These are phyloP conservation scores for Cryptops parisi DNA, from an alignment of 2,888 invertebrate genomes.

Conservation along the genomic window DNA sequence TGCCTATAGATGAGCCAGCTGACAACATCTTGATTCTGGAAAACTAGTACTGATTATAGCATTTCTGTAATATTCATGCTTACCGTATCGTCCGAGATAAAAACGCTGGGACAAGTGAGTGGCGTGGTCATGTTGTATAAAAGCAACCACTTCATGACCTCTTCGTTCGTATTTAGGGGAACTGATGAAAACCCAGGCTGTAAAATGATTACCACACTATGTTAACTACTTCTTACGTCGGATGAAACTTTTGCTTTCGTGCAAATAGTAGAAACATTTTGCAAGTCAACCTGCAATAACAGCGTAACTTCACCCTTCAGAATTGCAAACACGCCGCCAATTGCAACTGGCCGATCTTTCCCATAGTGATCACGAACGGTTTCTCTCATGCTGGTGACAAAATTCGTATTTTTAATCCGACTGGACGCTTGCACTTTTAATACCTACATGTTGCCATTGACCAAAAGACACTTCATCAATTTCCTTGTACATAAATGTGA, in stretches of 20 bases:
- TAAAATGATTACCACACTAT: background rate
- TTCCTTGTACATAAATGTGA: too few relatives aligned
- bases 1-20: too few relatives aligned
- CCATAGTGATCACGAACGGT: background rate
- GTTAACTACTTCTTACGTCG: background rate
- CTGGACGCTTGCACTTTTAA: background rate
- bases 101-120: background rate
- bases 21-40: too few relatives aligned
- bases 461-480: too few relatives aligned
- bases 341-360: background rate
- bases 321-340: background rate
- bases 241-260: background rate
- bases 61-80: too few relatives aligned
- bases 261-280: background rate
- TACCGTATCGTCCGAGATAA: background rate
- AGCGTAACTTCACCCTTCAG: background rate
- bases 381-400: background rate
- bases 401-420: background rate
- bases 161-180: background rate
- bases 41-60: too few relatives aligned
- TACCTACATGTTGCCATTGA: too few relatives aligned
- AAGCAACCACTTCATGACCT: background rate
- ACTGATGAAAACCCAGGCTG: background rate
- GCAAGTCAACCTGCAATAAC: background rate
- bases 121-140: background rate